Percentiles rank a stretch among this genome's conserved stretches.
These are phyloP conservation scores for Manis crassicaudata DNA, from an alignment of 2,797 vertebrate genomes.

Conservation along the genomic window DNA sequence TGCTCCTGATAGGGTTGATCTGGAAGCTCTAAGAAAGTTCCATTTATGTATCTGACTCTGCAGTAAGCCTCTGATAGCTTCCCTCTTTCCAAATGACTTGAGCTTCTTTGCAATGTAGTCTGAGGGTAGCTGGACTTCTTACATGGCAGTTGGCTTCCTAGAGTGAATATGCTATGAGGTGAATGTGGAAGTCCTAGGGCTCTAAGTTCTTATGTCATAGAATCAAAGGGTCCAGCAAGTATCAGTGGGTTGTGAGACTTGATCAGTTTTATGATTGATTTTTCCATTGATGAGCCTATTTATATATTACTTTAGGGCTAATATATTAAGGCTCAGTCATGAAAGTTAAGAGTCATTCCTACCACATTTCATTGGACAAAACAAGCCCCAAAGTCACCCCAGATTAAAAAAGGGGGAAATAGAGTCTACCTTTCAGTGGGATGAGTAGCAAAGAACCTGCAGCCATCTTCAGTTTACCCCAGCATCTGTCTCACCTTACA, in stretches of 20 bases:
- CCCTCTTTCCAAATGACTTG: neutral
- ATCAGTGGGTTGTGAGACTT: neutral
- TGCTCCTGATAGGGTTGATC: neutral
- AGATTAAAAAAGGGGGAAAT: neutral
- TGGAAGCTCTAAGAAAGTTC: neutral
- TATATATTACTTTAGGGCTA: neutral
- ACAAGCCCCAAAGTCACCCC: neutral
- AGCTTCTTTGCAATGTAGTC: neutral
- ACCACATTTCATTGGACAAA: neutral
- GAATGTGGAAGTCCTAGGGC: neutral
- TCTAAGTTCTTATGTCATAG: neutral
- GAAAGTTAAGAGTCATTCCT: neutral
- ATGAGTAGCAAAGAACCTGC: neutral
- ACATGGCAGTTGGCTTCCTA: neutral
- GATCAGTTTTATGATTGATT: conserved; percentile 1
- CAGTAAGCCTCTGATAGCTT: neutral
- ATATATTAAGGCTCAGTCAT: neutral
- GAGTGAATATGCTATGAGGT: neutral
- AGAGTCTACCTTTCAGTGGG: neutral
- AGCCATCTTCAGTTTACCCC: neutral
- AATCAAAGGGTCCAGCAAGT: neutral
- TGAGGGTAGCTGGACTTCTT: neutral
- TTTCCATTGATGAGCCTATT: neutral
- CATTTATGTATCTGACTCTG: neutral
- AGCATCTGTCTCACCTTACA: neutral